Conservation (phyloP, 1,140 invertebrate species). For the Cyclina sinensis region DNA sequence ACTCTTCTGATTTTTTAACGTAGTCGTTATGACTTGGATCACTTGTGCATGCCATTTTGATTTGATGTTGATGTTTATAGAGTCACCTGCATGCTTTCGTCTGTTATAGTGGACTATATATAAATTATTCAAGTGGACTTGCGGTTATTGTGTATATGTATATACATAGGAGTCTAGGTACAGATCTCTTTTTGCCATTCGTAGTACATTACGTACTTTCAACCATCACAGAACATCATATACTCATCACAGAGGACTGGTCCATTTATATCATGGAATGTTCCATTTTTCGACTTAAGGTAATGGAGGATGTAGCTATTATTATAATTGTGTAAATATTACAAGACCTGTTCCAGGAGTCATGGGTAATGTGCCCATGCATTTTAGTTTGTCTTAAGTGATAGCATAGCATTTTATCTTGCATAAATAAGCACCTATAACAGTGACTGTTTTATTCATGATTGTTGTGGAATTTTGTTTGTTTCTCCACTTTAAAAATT, state of each 20-base stretch:
- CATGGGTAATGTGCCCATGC: constrained; percentile 8
- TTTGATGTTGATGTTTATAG: constrained; percentile 44
- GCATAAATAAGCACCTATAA: constrained; percentile 50
- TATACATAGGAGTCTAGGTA: constrained; percentile 54
- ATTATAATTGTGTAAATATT: constrained; percentile 47
- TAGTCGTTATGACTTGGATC: constrained; percentile 18
- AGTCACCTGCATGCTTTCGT: constrained; percentile 61
- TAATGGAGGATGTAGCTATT: constrained; percentile 52
- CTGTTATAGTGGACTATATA: constrained; percentile 47
- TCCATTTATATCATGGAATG: constrained; percentile 67
- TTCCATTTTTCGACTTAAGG: constrained; percentile 59
- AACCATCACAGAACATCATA: constrained; percentile 65
- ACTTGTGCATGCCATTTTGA: constrained; percentile 56
- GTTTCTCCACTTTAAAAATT: constrained; percentile 60
- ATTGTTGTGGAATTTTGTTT: constrained; percentile 67
- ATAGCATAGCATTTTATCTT: constrained; percentile 65
- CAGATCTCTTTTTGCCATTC: constrained; percentile 54
- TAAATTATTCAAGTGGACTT: constrained; percentile 32
- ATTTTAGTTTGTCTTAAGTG: constrained; percentile 34
- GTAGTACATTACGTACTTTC: constrained; percentile 45
- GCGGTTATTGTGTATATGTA: constrained; percentile 56
- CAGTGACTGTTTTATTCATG: constrained; percentile 63
- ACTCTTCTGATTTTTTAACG: constrained; percentile 23
- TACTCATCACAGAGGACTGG: constrained; percentile 59
- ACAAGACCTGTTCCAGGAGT: constrained; percentile 21